Evolutionary conservation across 1,140 invertebrate genomes (phyloP).

Genomic region (Bombus haemorrhoidalis): DNA sequence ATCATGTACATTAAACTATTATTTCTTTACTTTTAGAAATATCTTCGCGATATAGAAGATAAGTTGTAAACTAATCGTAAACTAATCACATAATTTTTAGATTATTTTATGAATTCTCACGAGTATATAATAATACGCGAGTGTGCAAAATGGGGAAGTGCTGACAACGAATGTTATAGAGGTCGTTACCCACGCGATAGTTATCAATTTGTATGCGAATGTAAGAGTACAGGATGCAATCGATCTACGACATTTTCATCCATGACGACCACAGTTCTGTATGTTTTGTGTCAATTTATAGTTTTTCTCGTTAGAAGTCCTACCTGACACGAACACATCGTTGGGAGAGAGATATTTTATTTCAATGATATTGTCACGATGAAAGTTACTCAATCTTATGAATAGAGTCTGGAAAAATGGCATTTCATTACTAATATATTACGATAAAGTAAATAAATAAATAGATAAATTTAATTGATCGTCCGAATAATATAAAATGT

Average conservation of each 20-base stretch:
- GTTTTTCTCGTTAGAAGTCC: slow-evolving; percentile 3
- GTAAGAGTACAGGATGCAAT: slow-evolving; percentile 65
- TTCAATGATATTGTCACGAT: not conserved
- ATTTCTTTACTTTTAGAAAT: not conserved
- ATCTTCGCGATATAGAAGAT: not conserved
- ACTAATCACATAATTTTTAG: slow-evolving; percentile 37
- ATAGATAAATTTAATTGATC: not conserved
- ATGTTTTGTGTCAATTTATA: slow-evolving; percentile 21
- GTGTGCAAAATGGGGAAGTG: slow-evolving; percentile 61
- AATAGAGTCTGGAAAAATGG: not conserved
- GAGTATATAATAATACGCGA: slow-evolving; percentile 60
- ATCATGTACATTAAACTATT: slow-evolving; percentile 9
- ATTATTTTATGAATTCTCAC: slow-evolving; percentile 65
- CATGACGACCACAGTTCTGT: not conserved
- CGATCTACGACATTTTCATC: slow-evolving; percentile 30
- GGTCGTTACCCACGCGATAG: slow-evolving; percentile 67
- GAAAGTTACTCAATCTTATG: not conserved
- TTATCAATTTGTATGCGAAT: slow-evolving; percentile 70
- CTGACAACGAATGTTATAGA: slow-evolving; percentile 60
- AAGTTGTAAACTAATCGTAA: not conserved
- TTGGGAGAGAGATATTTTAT: not conserved
- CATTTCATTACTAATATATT: not conserved
- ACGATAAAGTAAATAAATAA: not conserved
- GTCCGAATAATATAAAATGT: not conserved
- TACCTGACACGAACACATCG: not conserved